A percentile compares a stretch with the other conserved stretches of the same genome.
Evolutionary conservation across 2,888 invertebrate species (phyloP).

Genomic region (Coenonympha arcania): DNA sequence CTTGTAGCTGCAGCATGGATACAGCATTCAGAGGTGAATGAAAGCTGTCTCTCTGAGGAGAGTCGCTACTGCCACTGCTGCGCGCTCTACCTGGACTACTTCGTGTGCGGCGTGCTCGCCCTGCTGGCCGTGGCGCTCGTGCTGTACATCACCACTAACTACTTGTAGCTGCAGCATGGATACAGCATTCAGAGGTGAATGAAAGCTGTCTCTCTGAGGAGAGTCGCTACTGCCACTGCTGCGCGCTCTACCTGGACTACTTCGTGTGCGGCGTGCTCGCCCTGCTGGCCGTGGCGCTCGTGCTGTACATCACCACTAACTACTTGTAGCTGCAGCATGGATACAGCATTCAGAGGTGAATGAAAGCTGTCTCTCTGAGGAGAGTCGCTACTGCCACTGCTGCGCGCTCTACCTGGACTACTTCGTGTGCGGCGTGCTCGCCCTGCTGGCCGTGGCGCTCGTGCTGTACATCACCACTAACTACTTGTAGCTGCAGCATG

Average conservation of each 20-base stretch:
- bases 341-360: constrained; percentile 3
- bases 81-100: too few relatives aligned
- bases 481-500: neutral
- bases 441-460: constrained; percentile 37
- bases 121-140: too few relatives aligned
- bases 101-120: too few relatives aligned
- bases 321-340: neutral
- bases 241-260: constrained; percentile 46
- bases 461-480: constrained; percentile 47
- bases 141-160: too few relatives aligned
- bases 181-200: too few relatives aligned
- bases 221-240: constrained; percentile 37
- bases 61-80: too few relatives aligned
- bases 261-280: constrained; percentile 42
- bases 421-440: constrained; percentile 41
- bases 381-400: constrained; percentile 37
- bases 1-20: too few relatives aligned
- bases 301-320: constrained; percentile 45
- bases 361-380: constrained; percentile 1
- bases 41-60: neutral
- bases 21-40: too few relatives aligned
- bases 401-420: constrained; percentile 48
- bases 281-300: constrained; percentile 39
- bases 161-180: too few relatives aligned
- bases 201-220: constrained; percentile 9